Percentiles rank a stretch among this genome's conserved stretches.
Evolutionary conservation across 2,888 invertebrate genomes (phyloP).

Genomic region (Aethes cnicana): DNA sequence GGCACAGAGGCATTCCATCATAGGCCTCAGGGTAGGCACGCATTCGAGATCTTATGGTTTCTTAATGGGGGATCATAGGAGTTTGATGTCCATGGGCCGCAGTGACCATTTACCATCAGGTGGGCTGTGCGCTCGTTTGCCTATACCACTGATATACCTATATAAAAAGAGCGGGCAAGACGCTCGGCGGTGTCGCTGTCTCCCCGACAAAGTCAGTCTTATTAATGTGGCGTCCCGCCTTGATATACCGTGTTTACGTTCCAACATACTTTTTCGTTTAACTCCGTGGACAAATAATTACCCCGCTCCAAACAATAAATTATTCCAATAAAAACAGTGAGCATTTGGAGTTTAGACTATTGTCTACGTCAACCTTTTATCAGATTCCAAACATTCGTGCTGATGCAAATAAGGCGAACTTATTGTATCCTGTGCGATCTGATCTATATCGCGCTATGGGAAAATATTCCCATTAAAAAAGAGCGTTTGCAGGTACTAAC

Average conservation of each 20-base stretch:
- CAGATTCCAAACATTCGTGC: constrained; percentile 18
- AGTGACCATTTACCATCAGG: too few relatives aligned
- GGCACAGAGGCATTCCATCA: too few relatives aligned
- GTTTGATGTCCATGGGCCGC: too few relatives aligned
- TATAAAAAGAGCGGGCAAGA: constrained; percentile 48
- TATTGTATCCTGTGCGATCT: constrained; percentile 53
- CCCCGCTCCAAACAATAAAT: constrained; percentile 32
- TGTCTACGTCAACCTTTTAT: constrained; percentile 21
- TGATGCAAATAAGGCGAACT: constrained; percentile 52
- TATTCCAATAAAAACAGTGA: constrained; percentile 39
- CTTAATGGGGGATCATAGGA: too few relatives aligned
- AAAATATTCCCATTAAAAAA: constrained; percentile 59
- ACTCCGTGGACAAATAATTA: constrained; percentile 38
- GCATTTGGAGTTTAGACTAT: constrained; percentile 5
- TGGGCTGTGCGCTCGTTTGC: too few relatives aligned
- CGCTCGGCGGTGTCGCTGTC: constrained; percentile 69
- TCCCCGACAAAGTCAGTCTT: constrained; percentile 71
- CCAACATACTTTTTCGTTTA: constrained; percentile 45
- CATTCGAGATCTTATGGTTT: too few relatives aligned
- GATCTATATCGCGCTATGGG: constrained; percentile 60
- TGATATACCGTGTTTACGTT: constrained; percentile 56
- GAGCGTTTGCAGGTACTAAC: constrained; percentile 64
- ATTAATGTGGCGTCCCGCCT: constrained; percentile 67
- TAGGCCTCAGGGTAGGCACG: too few relatives aligned
- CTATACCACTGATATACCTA: not conserved